These are phyloP conservation scores for Paracyprichromis sp. DNA, from an alignment of 2,113 vertebrate species.

Conservation along the genomic window DNA sequence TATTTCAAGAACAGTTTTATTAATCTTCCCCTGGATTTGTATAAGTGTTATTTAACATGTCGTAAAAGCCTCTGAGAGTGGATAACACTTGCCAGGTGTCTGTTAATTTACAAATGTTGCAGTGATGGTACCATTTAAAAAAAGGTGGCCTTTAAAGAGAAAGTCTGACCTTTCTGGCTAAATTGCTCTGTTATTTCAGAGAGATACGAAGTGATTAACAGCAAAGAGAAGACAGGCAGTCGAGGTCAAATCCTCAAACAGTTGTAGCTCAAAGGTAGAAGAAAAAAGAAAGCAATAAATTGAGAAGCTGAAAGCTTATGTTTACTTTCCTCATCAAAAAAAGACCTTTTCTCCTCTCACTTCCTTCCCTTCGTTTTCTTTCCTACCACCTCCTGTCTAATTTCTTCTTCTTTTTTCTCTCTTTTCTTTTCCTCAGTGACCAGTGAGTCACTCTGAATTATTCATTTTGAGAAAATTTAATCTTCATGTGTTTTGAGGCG, in stretches of 20 bases:
- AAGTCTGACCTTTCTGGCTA: background rate
- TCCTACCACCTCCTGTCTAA: background rate
- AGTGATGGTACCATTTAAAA: background rate
- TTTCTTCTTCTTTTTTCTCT: background rate
- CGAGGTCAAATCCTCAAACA: slow-evolving; percentile 11
- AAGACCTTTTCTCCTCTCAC: background rate
- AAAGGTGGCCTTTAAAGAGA: background rate
- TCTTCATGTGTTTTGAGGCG: slow-evolving; percentile 53
- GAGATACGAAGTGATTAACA: slow-evolving; percentile 28
- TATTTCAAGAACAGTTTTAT: background rate
- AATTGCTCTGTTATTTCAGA: slow-evolving; percentile 12
- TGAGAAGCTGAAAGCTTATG: background rate
- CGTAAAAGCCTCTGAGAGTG: background rate
- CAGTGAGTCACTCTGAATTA: slow-evolving; percentile 58
- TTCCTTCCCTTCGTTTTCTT: background rate
- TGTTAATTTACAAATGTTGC: background rate
- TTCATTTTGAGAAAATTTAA: slow-evolving; percentile 69
- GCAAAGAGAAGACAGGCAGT: background rate
- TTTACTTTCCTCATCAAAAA: background rate
- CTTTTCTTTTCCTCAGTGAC: background rate
- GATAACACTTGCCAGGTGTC: background rate
- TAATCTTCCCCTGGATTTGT: background rate
- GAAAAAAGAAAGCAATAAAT: background rate
- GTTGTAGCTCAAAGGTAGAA: background rate
- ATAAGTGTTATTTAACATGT: background rate